Conservation (phyloP, 2,888 invertebrate genomes). For the Drosophila mayaguana region DNA sequence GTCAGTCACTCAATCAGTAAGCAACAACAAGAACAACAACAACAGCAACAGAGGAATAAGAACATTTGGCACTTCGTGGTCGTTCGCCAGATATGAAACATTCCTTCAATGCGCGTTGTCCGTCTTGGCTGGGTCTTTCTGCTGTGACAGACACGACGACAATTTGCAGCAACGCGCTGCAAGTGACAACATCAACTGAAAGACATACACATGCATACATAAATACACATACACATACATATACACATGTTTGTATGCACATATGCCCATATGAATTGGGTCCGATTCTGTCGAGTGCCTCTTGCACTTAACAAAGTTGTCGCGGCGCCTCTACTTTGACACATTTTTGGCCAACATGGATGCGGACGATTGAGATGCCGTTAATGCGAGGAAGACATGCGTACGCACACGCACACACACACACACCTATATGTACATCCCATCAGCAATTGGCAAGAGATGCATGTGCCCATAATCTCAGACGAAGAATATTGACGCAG, state of each 20-base stretch:
- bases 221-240: too few species aligned
- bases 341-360: conserved; percentile 45
- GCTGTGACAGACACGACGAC: conserved; percentile 57
- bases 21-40: conserved; percentile 2
- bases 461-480: neutral
- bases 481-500: neutral
- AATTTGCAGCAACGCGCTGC: conserved; percentile 61
- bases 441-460: neutral
- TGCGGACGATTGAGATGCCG: conserved; percentile 13
- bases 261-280: conserved; percentile 7
- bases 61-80: conserved; percentile 34
- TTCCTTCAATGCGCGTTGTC: conserved; percentile 22
- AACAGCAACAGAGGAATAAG: conserved; percentile 7
- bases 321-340: conserved; percentile 31
- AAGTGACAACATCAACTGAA: conserved; percentile 40
- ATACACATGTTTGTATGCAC: neutral
- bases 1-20: conserved; percentile 51
- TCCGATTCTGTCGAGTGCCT: conserved; percentile 19
- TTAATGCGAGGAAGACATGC: conserved; percentile 8
- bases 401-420: neutral
- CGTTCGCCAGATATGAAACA: conserved; percentile 45
- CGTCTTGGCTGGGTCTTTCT: conserved; percentile 23
- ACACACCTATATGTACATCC: neutral
- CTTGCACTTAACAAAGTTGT: conserved; percentile 62
- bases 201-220: conserved; percentile 4